Percentiles rank a stretch among this genome's conserved stretches.
phyloP scores from a whole-genome alignment of 2,113 vertebrate species.

The Lophura nycthemera region DNA sequence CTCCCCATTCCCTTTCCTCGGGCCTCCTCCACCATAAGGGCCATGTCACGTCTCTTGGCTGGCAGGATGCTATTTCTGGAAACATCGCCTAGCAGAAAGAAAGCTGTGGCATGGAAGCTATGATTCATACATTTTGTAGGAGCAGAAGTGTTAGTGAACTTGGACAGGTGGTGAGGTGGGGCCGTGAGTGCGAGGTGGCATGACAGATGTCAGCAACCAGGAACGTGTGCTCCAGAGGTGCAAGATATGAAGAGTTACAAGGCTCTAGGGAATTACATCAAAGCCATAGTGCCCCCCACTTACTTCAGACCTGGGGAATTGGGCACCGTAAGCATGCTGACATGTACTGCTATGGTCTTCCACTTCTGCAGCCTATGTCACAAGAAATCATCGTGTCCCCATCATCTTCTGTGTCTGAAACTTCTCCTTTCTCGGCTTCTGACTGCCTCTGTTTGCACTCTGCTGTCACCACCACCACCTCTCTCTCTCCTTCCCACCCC shows the following conservation, averaged over 20 bases:
- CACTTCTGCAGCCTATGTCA: conserved; percentile 37
- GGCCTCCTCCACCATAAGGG: conserved; percentile 21
- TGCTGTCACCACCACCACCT: not conserved
- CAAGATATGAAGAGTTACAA: conserved; percentile 18
- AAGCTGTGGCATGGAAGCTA: conserved; percentile 21
- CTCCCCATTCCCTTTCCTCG: not conserved
- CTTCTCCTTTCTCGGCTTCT: not conserved
- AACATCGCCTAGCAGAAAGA: conserved; percentile 27
- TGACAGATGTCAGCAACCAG: conserved; percentile 59
- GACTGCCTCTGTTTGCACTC: not conserved
- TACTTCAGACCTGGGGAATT: conserved; percentile 39
- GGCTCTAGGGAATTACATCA: not conserved
- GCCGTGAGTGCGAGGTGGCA: not conserved
- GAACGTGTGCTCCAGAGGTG: conserved; percentile 21
- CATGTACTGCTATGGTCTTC: conserved; percentile 41
- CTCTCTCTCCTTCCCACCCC: not conserved
- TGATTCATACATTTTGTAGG: conserved; percentile 52
- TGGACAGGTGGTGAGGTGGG: conserved; percentile 57
- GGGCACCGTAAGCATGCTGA: not conserved
- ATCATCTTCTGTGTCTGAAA: not conserved
- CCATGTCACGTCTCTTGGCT: conserved; percentile 50
- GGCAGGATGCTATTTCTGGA: conserved; percentile 56
- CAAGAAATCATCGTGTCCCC: not conserved
- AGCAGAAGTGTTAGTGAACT: conserved; percentile 54
- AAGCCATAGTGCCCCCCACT: not conserved